Conservation (phyloP, 2,888 invertebrate species). For the Platycheirus rosarum region DNA sequence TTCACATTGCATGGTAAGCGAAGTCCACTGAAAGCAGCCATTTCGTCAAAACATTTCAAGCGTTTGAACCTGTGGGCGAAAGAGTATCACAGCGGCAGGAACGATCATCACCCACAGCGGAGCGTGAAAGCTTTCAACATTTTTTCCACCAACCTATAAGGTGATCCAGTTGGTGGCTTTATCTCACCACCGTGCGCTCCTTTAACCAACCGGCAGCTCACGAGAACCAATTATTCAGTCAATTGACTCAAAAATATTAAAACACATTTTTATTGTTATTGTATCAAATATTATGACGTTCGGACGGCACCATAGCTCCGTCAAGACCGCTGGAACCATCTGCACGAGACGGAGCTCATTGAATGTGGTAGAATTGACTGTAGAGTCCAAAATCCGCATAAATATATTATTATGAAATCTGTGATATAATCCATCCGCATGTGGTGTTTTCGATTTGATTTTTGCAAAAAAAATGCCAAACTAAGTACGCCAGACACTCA, state of each 20-base stretch:
- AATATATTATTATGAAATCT: slow-evolving; percentile 43
- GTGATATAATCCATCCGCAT: slow-evolving; percentile 48
- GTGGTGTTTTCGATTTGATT: slow-evolving; percentile 48
- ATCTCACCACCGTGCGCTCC: too few species aligned
- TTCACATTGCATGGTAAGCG: slow-evolving; percentile 12
- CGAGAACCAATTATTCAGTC: slow-evolving; percentile 58
- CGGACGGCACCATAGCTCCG: background rate
- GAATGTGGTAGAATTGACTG: background rate
- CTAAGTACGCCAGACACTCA: slow-evolving; percentile 28
- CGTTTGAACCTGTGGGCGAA: slow-evolving; percentile 21
- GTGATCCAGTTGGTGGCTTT: background rate
- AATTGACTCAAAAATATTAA: slow-evolving; percentile 40
- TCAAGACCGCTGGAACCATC: slow-evolving; percentile 13
- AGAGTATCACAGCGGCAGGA: slow-evolving; percentile 16
- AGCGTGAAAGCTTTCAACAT: slow-evolving; percentile 43
- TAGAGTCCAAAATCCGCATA: slow-evolving; percentile 11
- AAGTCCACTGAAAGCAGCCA: background rate
- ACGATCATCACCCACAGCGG: slow-evolving; percentile 45
- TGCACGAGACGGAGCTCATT: slow-evolving; percentile 5
- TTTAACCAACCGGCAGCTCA: slow-evolving; percentile 9
- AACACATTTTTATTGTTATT: slow-evolving; percentile 48
- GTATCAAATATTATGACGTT: slow-evolving; percentile 20
- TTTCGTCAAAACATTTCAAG: too few species aligned
- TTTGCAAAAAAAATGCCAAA: slow-evolving; percentile 43
- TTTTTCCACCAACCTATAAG: background rate